Conservation (phyloP, 1,140 invertebrate species). For the Alviniconcha marisindica region DNA sequence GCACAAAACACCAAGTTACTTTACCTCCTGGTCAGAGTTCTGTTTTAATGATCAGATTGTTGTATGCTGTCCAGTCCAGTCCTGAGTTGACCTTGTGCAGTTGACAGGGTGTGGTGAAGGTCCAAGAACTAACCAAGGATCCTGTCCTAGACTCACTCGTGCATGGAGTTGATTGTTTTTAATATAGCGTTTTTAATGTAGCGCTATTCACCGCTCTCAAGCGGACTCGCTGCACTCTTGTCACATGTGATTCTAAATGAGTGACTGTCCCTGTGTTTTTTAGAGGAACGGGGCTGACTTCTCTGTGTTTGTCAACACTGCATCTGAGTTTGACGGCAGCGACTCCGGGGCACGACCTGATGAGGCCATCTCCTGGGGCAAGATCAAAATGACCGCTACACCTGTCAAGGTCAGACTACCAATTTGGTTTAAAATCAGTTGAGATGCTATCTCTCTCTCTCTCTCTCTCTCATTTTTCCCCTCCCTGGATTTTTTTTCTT, state of each 20-base stretch:
- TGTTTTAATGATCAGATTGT: too few species aligned
- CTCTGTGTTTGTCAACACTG: slow-evolving; percentile 98
- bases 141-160: too few species aligned
- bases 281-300: slow-evolving; percentile 98
- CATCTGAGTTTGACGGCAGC: slow-evolving; percentile 98
- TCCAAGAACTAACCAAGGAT: too few species aligned
- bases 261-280: slow-evolving; percentile 71
- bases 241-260: too few species aligned
- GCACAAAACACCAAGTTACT: too few species aligned
- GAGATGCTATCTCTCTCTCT: not conserved
- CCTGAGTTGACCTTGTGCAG: too few species aligned
- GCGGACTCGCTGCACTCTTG: too few species aligned
- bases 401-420: slow-evolving; percentile 89
- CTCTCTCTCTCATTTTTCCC: not conserved
- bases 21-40: too few species aligned
- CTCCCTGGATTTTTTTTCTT: not conserved
- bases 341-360: slow-evolving; percentile 98
- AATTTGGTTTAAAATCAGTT: not conserved
- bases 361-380: slow-evolving; percentile 99
- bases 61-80: too few species aligned
- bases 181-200: not conserved
- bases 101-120: too few species aligned
- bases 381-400: slow-evolving; percentile 91
- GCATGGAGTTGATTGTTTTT: slow-evolving; percentile 20
- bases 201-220: too few species aligned